Evolutionary conservation across 1,140 invertebrate genomes (phyloP), one percentile per base, ranked within the genome.

Genomic region (Drosophila kepulauana): DNA sequence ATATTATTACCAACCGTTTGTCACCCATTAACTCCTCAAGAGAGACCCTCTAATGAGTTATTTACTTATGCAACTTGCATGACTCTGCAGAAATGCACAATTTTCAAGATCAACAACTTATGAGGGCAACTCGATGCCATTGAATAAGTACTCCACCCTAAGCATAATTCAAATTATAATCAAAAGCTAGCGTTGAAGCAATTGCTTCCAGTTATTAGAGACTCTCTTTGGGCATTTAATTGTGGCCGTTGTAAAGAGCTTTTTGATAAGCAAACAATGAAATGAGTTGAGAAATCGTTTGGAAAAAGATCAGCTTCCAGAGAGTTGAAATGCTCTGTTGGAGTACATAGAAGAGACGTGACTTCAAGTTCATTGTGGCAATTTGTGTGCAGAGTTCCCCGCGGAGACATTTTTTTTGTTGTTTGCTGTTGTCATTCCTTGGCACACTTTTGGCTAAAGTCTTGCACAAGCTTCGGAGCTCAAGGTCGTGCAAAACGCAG

Each of bases 301-400:
- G 65, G 57, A 78, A 25, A 25, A 77, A 79, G 65, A 62, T 61
- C 28, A 5, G n/a, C 7, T 15, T 11, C 28, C 11, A 61, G 57
- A 52, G 49, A 52, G 41, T 51, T 41, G 33, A 66, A 25, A 25
- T 25, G 20, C 20, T 25, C 20, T 25, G 20, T 25, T 25, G 20
- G 20, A 66, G 8, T 13, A 20, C 10, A 11, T 1, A 65, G 61
- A 64, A 66, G 11, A 45, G 28, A 33, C 28, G 20, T 57, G 11
- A 48, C 68, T 77, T 73, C 77, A 84, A 85, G 77, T 84, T 80
- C 77, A 82, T 76, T 69, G 49, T 58, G 58, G 48, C 57, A 49
- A 73, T 64, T 57, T 52, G 41, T 52, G 41, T 54, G 2, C 43
- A 33, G 11, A 8, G 15, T 20, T 4, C 35, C 54, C 52, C 28